These are phyloP conservation scores for Metallyticus violacea DNA, from an alignment of 2,888 invertebrate genomes.

Conservation along the genomic window DNA sequence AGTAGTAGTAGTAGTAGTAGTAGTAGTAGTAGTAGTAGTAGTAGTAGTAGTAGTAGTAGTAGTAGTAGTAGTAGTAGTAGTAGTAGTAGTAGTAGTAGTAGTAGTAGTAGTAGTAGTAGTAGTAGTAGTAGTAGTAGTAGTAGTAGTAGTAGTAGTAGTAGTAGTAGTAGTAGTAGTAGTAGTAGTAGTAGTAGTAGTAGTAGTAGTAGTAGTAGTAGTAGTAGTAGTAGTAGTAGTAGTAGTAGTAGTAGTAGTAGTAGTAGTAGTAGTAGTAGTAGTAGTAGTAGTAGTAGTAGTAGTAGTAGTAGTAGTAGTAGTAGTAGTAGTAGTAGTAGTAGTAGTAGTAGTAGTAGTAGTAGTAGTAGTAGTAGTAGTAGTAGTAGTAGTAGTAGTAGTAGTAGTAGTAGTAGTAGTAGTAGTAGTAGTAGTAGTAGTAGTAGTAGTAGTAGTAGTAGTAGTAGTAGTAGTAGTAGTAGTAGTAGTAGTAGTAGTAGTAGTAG, in stretches of 20 bases:
- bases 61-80: neutral
- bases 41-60: neutral
- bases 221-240: neutral
- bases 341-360: neutral
- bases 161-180: neutral
- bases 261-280: neutral
- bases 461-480: neutral
- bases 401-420: neutral
- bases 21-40: neutral
- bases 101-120: neutral
- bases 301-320: neutral
- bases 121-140: neutral
- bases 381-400: neutral
- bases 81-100: neutral
- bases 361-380: neutral
- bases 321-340: neutral
- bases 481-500: neutral
- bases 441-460: neutral
- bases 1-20: neutral
- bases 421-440: neutral
- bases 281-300: neutral
- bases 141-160: neutral
- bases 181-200: neutral
- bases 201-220: neutral
- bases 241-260: neutral